Percentiles rank a stretch among this genome's conserved stretches.
Conservation (phyloP, 2,888 invertebrate species). For the Pilophorus perplexus region DNA sequence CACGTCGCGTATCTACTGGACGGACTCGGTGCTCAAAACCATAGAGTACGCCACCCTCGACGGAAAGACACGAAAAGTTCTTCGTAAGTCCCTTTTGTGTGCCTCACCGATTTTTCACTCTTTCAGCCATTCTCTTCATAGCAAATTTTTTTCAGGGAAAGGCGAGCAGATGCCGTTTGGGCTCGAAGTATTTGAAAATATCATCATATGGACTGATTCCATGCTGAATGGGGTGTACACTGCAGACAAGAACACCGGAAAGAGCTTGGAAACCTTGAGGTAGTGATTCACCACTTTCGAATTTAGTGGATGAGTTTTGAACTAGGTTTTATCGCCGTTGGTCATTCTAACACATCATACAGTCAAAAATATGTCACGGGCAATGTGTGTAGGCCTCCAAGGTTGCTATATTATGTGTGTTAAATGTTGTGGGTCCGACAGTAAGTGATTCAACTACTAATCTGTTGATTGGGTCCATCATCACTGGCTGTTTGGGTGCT, state of each 20-base stretch:
- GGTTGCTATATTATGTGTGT: no score
- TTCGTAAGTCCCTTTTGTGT: constrained; percentile 50
- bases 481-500: no score
- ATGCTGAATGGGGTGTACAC: constrained; percentile 73
- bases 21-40: constrained; percentile 75
- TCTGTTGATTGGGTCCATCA: no score
- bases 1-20: constrained; percentile 76
- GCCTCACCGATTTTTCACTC: no score
- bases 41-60: constrained; percentile 78
- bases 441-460: no score
- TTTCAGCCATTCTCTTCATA: neutral
- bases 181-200: constrained; percentile 70
- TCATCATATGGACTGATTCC: constrained; percentile 86
- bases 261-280: constrained; percentile 64
- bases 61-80: constrained; percentile 65
- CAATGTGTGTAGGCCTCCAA: no score
- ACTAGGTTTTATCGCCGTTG: no score
- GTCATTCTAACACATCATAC: no score
- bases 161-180: constrained; percentile 78
- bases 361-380: no score
- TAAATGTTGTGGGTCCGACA: no score
- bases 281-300: no score
- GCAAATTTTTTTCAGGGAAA: constrained; percentile 53
- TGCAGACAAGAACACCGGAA: constrained; percentile 72
- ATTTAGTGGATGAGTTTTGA: no score